Evolutionary conservation across 1,140 invertebrate species (phyloP).

Genomic region (Ericerus pela): DNA sequence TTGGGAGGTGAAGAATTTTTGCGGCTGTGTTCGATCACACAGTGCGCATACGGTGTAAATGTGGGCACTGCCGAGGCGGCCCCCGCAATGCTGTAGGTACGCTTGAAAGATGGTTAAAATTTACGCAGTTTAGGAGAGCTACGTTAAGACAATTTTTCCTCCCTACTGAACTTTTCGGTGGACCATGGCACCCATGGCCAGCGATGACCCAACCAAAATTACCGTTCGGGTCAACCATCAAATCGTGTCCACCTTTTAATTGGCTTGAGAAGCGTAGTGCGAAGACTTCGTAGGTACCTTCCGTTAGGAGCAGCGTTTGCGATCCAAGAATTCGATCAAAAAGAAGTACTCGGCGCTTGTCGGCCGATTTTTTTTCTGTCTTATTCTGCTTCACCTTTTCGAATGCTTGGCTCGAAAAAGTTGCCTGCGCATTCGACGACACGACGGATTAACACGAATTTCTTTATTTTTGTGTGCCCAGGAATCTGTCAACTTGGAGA

Average conservation of each 20-base stretch:
- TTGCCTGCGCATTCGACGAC: background rate
- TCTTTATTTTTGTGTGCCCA: conserved; percentile 28
- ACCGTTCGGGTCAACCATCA: too few species aligned
- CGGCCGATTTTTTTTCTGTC: background rate
- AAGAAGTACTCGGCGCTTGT: background rate
- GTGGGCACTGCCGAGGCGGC: too few species aligned
- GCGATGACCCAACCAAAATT: background rate
- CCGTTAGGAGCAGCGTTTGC: background rate
- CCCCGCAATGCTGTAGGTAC: too few species aligned
- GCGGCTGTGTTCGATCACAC: too few species aligned
- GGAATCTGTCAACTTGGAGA: conserved; percentile 70
- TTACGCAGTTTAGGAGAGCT: too few species aligned
- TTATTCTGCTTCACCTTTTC: background rate
- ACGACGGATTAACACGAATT: background rate
- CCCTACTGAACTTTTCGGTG: background rate
- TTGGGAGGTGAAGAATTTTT: too few species aligned
- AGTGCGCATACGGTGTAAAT: too few species aligned
- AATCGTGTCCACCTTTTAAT: too few species aligned
- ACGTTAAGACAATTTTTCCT: too few species aligned
- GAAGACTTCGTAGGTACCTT: background rate
- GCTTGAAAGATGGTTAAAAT: too few species aligned
- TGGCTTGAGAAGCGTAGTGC: too few species aligned
- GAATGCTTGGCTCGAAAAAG: background rate
- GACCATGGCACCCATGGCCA: background rate
- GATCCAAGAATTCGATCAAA: background rate